Evolutionary conservation across 2,888 invertebrate genomes (phyloP), one percentile per base, ranked within the genome.

Genomic region (Syrista parreyssii): DNA sequence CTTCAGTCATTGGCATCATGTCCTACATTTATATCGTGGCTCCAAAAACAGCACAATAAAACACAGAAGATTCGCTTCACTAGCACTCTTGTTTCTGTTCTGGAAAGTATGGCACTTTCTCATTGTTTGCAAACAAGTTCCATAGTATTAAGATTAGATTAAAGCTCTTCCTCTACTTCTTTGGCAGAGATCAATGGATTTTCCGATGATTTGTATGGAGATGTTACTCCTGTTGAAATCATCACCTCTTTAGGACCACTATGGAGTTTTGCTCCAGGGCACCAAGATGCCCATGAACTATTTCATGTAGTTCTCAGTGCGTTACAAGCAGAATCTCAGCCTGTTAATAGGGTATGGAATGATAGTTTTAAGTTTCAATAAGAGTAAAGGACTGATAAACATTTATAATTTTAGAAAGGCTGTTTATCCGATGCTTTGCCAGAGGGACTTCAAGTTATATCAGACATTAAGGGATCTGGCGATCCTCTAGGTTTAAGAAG

Each of bases 281-380:
- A 98, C 92, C 96, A 98, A 91, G 99, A 99, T 92, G 97, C 98
- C 0, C 98, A 98, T 90, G 98, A 99, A 92, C 92, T 99, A 76
- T 95, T 98, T 85, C 97, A 98, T 91, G 96, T 98, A 12, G 92
- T 99, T 85, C 93, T 98, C 12, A 95, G 96, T n/a, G 97, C 98
- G 23, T 92, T 98, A 75, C 98, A 98, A 89, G 97, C 98, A 89
- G 98, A 99, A 92, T 94, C 94, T 40, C 93, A 93, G 86, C 93
- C 93, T 90, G 91, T 93, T 23, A 93, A 93, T 85, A 94, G 94
- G 92, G 95, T 95, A 89, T 74, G 81, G 73, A 75, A 75, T 30
- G 15, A 35, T 76, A 30, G 12, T 73, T 15, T 76, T 68, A 40
- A 40, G 15, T 40, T 40, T 40, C 40, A 40, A 15, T 40, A 15